Evolutionary conservation across 2,797 vertebrate species (phyloP).

Genomic region (Bovichtus diacanthus): DNA sequence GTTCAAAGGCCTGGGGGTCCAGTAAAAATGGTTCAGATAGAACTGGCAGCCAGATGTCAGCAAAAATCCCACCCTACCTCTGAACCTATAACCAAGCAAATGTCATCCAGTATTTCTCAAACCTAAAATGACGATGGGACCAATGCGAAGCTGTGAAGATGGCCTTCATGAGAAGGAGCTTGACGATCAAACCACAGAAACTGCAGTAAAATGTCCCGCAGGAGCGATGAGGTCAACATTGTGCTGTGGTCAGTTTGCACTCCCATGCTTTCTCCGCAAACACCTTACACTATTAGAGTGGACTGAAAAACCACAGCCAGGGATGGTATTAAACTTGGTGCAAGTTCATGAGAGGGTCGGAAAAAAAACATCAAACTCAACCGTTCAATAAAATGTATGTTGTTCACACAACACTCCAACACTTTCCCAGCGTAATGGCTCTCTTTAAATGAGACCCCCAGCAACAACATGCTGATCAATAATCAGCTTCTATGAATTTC

Average conservation of each 20-base stretch:
- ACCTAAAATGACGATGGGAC: constrained; percentile 25
- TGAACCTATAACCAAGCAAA: constrained; percentile 8
- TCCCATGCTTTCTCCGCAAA: constrained; percentile 40
- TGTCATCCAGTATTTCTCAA: constrained; percentile 4
- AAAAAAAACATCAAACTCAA: constrained; percentile 14
- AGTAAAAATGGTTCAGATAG: constrained; percentile 19
- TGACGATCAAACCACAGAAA: constrained; percentile 49
- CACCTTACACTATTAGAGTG: constrained; percentile 38
- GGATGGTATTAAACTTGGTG: constrained; percentile 15
- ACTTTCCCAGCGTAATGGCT: constrained; percentile 10
- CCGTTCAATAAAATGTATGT: too few relatives aligned
- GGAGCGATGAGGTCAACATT: constrained; percentile 60
- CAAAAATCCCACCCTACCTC: constrained; percentile 9
- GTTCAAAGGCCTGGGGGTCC: constrained; percentile 7
- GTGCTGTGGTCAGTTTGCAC: constrained; percentile 56
- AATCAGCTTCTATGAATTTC: constrained; percentile 36
- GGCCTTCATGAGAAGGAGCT: constrained; percentile 42
- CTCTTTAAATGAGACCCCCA: constrained; percentile 6
- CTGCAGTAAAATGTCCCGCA: constrained; percentile 67
- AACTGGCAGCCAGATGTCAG: constrained; percentile 21
- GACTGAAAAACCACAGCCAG: constrained; percentile 42
- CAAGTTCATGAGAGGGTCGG: not conserved
- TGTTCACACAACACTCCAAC: not conserved
- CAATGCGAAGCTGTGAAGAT: constrained; percentile 41
- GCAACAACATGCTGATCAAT: constrained; percentile 32